Percentiles rank a stretch among this genome's conserved stretches.
Conservation (phyloP, 2,113 vertebrate genomes). For the Thymallus thymallus region DNA sequence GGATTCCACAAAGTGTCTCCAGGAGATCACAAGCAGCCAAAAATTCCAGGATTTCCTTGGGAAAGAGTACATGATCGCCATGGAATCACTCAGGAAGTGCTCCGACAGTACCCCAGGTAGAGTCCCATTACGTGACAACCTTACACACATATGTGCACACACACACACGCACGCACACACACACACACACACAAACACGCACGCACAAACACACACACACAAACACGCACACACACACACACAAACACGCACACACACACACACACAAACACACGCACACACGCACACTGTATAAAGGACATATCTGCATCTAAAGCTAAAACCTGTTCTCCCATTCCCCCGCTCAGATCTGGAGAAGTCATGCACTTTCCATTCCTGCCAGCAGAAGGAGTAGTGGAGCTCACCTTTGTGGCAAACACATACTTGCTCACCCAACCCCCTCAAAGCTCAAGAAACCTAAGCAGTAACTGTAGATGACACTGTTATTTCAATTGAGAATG, state of each 20-base stretch:
- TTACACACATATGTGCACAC: not conserved
- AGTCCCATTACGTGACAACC: not conserved
- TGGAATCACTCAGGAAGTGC: slow-evolving; percentile 59
- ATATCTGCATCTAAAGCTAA: not conserved
- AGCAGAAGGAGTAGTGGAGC: slow-evolving; percentile 42
- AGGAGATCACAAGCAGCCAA: slow-evolving; percentile 34
- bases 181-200: not conserved
- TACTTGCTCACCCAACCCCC: too few species aligned
- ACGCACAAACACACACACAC: not conserved
- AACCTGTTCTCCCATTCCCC: slow-evolving; percentile 13
- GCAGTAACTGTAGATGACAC: too few species aligned
- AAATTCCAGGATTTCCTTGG: slow-evolving; percentile 62
- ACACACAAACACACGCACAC: not conserved
- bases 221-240: not conserved
- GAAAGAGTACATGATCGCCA: slow-evolving; percentile 33
- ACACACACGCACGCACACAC: not conserved
- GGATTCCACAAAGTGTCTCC: slow-evolving; percentile 76
- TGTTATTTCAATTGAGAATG: too few species aligned
- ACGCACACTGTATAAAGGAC: not conserved
- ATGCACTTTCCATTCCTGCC: slow-evolving; percentile 74
- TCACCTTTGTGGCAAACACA: too few species aligned
- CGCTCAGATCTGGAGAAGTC: slow-evolving; percentile 76
- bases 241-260: not conserved
- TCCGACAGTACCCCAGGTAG: slow-evolving; percentile 62
- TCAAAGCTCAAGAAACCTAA: too few species aligned